Percentiles rank a stretch among this genome's conserved stretches.
Conservation (phyloP, 2,888 invertebrate genomes). For the Trissolcus japonicus region DNA sequence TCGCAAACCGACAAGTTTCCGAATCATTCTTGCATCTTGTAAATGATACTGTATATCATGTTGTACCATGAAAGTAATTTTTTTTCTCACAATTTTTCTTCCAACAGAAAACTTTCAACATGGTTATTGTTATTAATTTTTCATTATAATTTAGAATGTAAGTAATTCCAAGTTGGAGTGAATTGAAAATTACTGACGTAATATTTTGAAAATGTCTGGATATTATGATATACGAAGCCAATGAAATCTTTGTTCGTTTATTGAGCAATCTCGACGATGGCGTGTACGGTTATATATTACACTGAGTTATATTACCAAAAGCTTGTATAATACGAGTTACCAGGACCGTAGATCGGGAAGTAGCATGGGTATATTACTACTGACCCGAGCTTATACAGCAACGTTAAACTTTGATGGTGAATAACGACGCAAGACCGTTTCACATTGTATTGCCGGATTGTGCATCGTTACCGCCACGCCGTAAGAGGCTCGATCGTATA, state of each 20-base stretch:
- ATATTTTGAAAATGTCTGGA: constrained; percentile 39
- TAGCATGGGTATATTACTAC: constrained; percentile 56
- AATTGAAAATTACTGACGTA: constrained; percentile 41
- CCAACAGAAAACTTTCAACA: too few species aligned
- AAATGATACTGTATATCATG: not conserved
- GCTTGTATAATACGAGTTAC: constrained; percentile 57
- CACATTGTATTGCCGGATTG: constrained; percentile 56
- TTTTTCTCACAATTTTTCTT: too few species aligned
- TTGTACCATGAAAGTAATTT: not conserved
- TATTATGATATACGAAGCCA: constrained; percentile 34
- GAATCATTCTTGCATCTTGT: constrained; percentile 15
- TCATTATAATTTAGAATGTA: not conserved
- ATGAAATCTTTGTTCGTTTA: constrained; percentile 57
- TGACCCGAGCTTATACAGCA: constrained; percentile 59
- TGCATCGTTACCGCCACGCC: constrained; percentile 57
- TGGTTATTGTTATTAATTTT: not conserved
- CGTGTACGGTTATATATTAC: constrained; percentile 53
- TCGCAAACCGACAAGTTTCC: constrained; percentile 13
- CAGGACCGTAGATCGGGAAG: constrained; percentile 56
- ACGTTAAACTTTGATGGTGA: constrained; percentile 63
- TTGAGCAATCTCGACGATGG: constrained; percentile 53
- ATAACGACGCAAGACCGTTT: constrained; percentile 60
- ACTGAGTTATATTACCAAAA: constrained; percentile 57
- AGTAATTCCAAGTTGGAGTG: constrained; percentile 19
- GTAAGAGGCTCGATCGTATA: constrained; percentile 58